Evolutionary conservation across 2,888 invertebrate genomes (phyloP), one percentile per base, ranked within the genome.

Genomic region (Tachina lurida): DNA sequence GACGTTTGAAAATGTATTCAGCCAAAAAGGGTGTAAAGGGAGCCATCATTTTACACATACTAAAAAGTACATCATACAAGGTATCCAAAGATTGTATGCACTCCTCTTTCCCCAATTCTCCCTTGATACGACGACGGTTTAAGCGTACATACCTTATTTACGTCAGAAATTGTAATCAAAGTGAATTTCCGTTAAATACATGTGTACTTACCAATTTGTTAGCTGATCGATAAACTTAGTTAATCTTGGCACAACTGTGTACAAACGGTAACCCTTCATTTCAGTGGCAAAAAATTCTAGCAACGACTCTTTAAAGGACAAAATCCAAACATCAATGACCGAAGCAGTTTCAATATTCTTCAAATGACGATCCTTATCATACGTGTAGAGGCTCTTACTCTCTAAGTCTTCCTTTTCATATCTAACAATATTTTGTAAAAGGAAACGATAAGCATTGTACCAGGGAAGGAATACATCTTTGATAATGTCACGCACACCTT

Each of bases 401-500:
- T 79, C 75, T 81, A 91, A 77, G 39, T 95, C 95, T 89, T 96
- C 96, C 89, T 95, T 95, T 54, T 96, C 96, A 88, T 96, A 96
- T 87, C 96, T 94, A 89, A 97, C 96, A 62, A 99, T 95, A 91
- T 98, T 99, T 93, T 99, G 99, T 92, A 98, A 95, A 54, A 99
- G 94, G 92, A 99, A 99, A 87, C 99, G 94, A 90, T 97, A 97
- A 0, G 97, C 97, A 92, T 97, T 97, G 90, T 96, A 97, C 99
- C 99, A 99, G 0, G 99, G 99, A 79, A 99, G 93, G 90, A 99
- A 98, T 0, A 99, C 98, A 91, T 99, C 99, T 93, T 99, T 99
- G 75, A 99, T 95, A 3, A 99, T 95, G 92, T 99, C 98, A 76
- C 97, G 94, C 0, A 99, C 99, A 41, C 99, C 99, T 90, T 98